phyloP scores from a whole-genome alignment of 2,888 invertebrate species.

The Cloeon dipterum region DNA sequence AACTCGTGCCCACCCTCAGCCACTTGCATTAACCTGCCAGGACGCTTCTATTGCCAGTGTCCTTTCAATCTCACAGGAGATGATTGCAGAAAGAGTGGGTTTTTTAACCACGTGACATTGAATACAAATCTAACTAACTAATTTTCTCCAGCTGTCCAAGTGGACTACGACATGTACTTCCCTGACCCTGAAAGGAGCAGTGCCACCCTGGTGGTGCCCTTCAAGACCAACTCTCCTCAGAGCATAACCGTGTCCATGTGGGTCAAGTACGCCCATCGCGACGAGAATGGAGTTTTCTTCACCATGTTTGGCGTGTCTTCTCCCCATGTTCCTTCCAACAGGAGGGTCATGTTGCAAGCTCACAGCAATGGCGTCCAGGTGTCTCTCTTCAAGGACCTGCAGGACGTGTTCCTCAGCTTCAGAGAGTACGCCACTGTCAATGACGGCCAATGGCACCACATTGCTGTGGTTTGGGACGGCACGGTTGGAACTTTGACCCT shows the following conservation, averaged over 20 bases:
- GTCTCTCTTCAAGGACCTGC: slow-evolving; percentile 66
- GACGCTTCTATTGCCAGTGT: slow-evolving; percentile 86
- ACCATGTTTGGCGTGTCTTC: slow-evolving; percentile 80
- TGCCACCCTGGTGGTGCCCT: slow-evolving; percentile 82
- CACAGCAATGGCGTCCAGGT: slow-evolving; percentile 86
- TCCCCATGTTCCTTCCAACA: slow-evolving; percentile 49
- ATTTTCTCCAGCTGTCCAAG: slow-evolving; percentile 55
- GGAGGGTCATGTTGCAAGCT: slow-evolving; percentile 68
- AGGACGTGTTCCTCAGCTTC: slow-evolving; percentile 76
- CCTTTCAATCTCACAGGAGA: slow-evolving; percentile 92
- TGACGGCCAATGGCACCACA: slow-evolving; percentile 92
- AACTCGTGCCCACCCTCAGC: slow-evolving; percentile 87
- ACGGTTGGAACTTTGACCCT: slow-evolving; percentile 63
- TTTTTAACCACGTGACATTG: neutral
- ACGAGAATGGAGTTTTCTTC: slow-evolving; percentile 83
- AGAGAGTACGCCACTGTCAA: slow-evolving; percentile 82
- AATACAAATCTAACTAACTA: neutral
- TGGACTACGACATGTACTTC: slow-evolving; percentile 94
- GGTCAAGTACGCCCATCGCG: slow-evolving; percentile 83
- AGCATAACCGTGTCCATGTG: slow-evolving; percentile 83
- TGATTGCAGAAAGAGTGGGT: slow-evolving; percentile 78
- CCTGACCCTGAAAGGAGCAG: slow-evolving; percentile 75
- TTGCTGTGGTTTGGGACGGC: slow-evolving; percentile 87
- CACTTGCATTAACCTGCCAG: slow-evolving; percentile 74
- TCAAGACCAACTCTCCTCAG: slow-evolving; percentile 49